Base-by-base conservation (phyloP, 2,888 invertebrate genomes). In the Ischnura elegans region DNA sequence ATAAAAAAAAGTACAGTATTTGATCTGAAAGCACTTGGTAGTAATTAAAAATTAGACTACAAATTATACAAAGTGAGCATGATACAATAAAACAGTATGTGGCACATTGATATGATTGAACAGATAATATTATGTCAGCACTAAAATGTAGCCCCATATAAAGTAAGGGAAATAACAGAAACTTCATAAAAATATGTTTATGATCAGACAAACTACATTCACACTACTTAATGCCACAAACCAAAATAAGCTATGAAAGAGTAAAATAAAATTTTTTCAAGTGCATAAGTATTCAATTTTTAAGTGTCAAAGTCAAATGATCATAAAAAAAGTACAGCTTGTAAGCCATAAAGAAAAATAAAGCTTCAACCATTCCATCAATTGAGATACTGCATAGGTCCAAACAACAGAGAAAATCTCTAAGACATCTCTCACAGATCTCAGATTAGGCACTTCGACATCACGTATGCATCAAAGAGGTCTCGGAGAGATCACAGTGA, bases 291-390 rank as follows among this genome's bases (percentile, higher is more conserved):
- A 61, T 61, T 25, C 61, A 61, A 25, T 61, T 19, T 61, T 25
- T 0, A n/a, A 61, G 25, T 5, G 0, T 61, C 25, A 61, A 25
- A 0, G 25, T n/a, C 21, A 61, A 8, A n/a, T 0, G n/a, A n/a
- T 61, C 61, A n/a, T 61, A 6, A n/a, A 61, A 61, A n/a, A 51
- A 19, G 16, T 19, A 47, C 13, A 51, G 51, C 51, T 51, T 61
- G 61, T 61, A 61, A 61, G n/a, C n/a, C 61, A 61, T n/a, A 61
- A 25, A n/a, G 61, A n/a, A 61, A 61, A 61, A n/a, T 61, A n/a
- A 61, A n/a, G 21, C 25, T n/a, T 61, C 8, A 61, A n/a, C 8
- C 25, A 61, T 61, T n/a, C 61, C 61, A 61, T 61, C 61, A 61
- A 61, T 8, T 3, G n/a, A n/a, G 25, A n/a, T 61, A n/a, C 61